These are phyloP conservation scores for Venusia cambrica DNA, from an alignment of 2,888 invertebrate genomes.

Conservation along the genomic window DNA sequence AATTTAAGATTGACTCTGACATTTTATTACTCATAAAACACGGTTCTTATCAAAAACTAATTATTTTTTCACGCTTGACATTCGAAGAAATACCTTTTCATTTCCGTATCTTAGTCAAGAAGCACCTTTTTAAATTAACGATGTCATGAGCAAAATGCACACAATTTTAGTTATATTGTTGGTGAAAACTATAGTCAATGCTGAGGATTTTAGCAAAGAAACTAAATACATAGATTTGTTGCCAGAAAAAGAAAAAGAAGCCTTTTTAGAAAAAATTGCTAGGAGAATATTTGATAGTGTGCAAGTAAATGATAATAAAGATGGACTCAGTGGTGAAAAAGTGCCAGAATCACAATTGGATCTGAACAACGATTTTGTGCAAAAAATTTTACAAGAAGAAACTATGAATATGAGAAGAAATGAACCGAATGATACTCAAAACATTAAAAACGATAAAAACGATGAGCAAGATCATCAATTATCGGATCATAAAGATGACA, in stretches of 20 bases:
- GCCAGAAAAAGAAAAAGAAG: slow-evolving; percentile 55
- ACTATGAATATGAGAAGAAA: slow-evolving; percentile 35
- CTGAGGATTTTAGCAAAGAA: slow-evolving; percentile 40
- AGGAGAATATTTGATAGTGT: slow-evolving; percentile 55
- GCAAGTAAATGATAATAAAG: slow-evolving; percentile 31
- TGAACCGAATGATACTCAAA: slow-evolving; percentile 19
- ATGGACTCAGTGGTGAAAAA: slow-evolving; percentile 38
- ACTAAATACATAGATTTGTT: slow-evolving; percentile 57
- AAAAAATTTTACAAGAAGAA: slow-evolving; percentile 52
- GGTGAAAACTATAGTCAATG: slow-evolving; percentile 19
- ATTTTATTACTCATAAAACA: slow-evolving; percentile 17
- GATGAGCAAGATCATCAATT: slow-evolving; percentile 1
- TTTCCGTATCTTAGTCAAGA: slow-evolving; percentile 5
- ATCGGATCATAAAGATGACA: background rate
- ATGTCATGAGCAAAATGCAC: slow-evolving; percentile 36
- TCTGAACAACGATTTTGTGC: slow-evolving; percentile 47
- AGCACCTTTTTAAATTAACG: slow-evolving; percentile 22
- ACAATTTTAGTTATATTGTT: slow-evolving; percentile 37
- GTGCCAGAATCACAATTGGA: slow-evolving; percentile 47
- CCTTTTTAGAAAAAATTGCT: slow-evolving; percentile 55
- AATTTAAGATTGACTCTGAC: slow-evolving; percentile 3
- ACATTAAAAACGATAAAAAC: background rate
- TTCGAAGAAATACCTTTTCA: slow-evolving; percentile 9
- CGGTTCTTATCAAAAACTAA: slow-evolving; percentile 34
- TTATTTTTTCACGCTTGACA: slow-evolving; percentile 30